A percentile compares a stretch with the other conserved stretches of the same genome.
These are phyloP conservation scores for Steatornis caripensis DNA, from an alignment of 2,113 vertebrate genomes.

Conservation along the genomic window DNA sequence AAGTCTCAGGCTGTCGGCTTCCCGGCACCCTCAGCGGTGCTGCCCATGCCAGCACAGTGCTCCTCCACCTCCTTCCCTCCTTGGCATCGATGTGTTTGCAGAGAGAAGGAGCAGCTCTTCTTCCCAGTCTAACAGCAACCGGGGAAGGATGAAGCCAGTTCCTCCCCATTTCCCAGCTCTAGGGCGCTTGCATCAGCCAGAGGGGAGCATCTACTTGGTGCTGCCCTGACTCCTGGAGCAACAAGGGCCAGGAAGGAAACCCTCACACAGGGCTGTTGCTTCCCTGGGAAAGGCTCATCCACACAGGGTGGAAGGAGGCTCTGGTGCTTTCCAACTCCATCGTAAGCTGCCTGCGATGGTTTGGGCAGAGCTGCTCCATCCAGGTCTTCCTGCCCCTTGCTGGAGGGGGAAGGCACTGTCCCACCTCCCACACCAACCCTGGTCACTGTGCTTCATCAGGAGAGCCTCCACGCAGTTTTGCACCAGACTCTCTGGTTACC, in stretches of 20 bases:
- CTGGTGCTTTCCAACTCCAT: background rate
- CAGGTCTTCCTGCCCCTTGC: background rate
- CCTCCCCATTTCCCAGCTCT: background rate
- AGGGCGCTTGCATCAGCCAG: background rate
- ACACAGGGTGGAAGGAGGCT: background rate
- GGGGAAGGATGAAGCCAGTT: background rate
- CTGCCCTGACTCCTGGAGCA: background rate
- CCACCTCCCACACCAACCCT: background rate
- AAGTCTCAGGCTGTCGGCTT: background rate
- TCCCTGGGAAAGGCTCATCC: background rate
- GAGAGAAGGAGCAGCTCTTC: background rate
- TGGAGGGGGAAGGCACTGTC: background rate
- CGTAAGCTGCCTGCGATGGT: background rate
- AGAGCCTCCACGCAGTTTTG: background rate
- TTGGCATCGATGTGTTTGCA: rapidly evolving
- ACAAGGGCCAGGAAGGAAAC: background rate
- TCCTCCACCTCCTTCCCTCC: background rate
- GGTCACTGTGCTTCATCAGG: background rate
- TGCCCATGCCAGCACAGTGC: rapidly evolving
- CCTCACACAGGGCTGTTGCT: background rate
- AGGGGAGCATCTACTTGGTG: background rate
- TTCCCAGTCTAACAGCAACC: background rate
- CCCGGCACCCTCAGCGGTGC: background rate
- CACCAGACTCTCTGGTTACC: background rate
- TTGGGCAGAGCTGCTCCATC: background rate